Evolutionary conservation across 2,113 vertebrate species (phyloP).

Genomic region (Bagarius yarrelli): DNA sequence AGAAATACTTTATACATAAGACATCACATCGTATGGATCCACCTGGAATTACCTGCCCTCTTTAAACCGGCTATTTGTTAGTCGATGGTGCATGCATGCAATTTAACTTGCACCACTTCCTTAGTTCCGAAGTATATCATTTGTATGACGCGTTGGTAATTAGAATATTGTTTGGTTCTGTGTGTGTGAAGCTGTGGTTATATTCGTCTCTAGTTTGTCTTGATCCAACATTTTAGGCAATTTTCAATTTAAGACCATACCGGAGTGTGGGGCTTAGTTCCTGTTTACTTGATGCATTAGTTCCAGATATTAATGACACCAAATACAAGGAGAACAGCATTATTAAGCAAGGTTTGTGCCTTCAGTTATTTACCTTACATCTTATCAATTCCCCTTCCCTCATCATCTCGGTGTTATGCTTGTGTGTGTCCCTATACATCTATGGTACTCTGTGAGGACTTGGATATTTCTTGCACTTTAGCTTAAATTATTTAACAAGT

Average conservation of each 20-base stretch:
- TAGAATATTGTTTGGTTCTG: constrained; percentile 45
- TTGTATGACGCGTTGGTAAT: constrained; percentile 41
- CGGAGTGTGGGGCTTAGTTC: constrained; percentile 61
- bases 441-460: constrained; percentile 39
- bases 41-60: constrained; percentile 47
- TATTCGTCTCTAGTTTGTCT: constrained; percentile 57
- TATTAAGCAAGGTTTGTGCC: constrained; percentile 61
- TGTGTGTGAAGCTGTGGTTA: constrained; percentile 52
- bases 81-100: constrained; percentile 56
- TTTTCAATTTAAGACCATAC: constrained; percentile 61
- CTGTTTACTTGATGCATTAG: constrained; percentile 63
- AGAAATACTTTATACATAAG: constrained; percentile 63
- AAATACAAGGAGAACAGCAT: constrained; percentile 63
- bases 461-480: constrained; percentile 35
- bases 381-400: constrained; percentile 59
- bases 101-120: constrained; percentile 44
- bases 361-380: constrained; percentile 62
- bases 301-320: constrained; percentile 60
- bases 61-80: constrained; percentile 46
- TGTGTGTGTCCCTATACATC: constrained; percentile 51
- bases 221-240: constrained; percentile 61
- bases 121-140: constrained; percentile 34
- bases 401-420: constrained; percentile 58
- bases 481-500: constrained; percentile 14
- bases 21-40: constrained; percentile 53